Evolutionary conservation across 2,888 invertebrate genomes (phyloP), one percentile per base, ranked within the genome.

Genomic region (Chrysopilus asiliformis): DNA sequence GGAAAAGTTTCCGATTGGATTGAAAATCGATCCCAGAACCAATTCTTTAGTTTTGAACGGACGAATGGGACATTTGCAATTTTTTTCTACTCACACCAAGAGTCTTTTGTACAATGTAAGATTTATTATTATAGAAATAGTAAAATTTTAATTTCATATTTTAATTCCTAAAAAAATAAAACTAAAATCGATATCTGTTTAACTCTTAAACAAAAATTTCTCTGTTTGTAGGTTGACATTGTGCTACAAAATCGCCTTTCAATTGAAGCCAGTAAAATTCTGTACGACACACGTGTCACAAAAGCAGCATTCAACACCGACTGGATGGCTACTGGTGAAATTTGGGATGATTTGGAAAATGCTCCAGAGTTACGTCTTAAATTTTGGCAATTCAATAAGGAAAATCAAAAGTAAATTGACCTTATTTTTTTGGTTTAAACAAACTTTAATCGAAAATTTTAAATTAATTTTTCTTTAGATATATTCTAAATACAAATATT

Each of bases 281-380:
- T 80, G 43, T 67, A 72, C 36, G 76, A 80, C 49, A 71, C 72
- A 3, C 71, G 76, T 49, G 73, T 87, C 0, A 72, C 68, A 4
- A 67, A 70, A 46, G 68, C 76, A n/a, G 75, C 78, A 1, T 66
- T 85, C 38, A 75, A 74, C 53, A 64, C 67, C 34, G 66, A 71
- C 52, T 86, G 86, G 85, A 66, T 86, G 64, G 80, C 74, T 6
- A 84, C 84, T 1, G 68, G 73, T 4, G 78, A 79, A 53, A 65
- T 69, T 39, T 64, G 73, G 40, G 67, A 72, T 49, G 76, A 79
- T 56, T 58, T 65, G 17, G 56, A 68, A 28, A 68, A 69, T 40
- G 59, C 64, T 32, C 65, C 68, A 4, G 82, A 84, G 58, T 60
- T 76, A 4, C 64, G 76, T 36, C 63, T 86, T 1, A 86, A 85